A percentile compares a stretch with the other conserved stretches of the same genome.
phyloP scores from a whole-genome alignment of 1,140 invertebrate genomes.

The Acromyrmex heyeri region DNA sequence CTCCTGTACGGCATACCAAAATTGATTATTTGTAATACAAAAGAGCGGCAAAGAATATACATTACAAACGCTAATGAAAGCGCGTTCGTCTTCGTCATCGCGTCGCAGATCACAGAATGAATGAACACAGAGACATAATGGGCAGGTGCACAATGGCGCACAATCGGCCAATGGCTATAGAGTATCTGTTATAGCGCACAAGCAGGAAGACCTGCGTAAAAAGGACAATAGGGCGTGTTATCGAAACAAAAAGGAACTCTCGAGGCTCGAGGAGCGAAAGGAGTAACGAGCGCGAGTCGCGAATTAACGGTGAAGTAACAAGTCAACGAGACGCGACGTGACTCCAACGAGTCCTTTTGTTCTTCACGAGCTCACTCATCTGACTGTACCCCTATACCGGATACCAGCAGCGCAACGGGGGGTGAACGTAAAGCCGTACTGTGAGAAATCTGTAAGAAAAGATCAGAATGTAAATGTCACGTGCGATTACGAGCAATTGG shows the following conservation, averaged over 20 bases:
- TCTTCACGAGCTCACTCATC: slow-evolving; percentile 3
- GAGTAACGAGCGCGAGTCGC: slow-evolving; percentile 46
- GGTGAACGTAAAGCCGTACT: not conserved
- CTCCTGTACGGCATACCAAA: not conserved
- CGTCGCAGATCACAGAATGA: slow-evolving; percentile 36
- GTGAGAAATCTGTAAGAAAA: slow-evolving; percentile 16
- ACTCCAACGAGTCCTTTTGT: slow-evolving; percentile 23
- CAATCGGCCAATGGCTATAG: slow-evolving; percentile 69
- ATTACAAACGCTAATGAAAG: slow-evolving; percentile 63
- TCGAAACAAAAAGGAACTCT: slow-evolving; percentile 47
- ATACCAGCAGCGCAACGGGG: not conserved
- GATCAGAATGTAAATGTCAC: slow-evolving; percentile 56
- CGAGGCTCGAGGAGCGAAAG: slow-evolving; percentile 22
- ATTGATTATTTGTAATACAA: slow-evolving; percentile 42
- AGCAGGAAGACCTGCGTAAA: slow-evolving; percentile 65
- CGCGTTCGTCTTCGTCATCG: slow-evolving; percentile 65
- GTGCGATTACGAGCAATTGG: slow-evolving; percentile 55
- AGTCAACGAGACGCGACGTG: slow-evolving; percentile 16
- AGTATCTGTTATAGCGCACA: slow-evolving; percentile 50
- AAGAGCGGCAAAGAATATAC: slow-evolving; percentile 41
- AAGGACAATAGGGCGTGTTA: slow-evolving; percentile 70
- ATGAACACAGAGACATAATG: slow-evolving; percentile 64
- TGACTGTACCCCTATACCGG: slow-evolving; percentile 1
- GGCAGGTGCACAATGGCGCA: slow-evolving; percentile 69
- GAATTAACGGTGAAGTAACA: slow-evolving; percentile 70